These are phyloP conservation scores for Trachemys scripta DNA, from an alignment of 2,113 vertebrate species.

Conservation along the genomic window DNA sequence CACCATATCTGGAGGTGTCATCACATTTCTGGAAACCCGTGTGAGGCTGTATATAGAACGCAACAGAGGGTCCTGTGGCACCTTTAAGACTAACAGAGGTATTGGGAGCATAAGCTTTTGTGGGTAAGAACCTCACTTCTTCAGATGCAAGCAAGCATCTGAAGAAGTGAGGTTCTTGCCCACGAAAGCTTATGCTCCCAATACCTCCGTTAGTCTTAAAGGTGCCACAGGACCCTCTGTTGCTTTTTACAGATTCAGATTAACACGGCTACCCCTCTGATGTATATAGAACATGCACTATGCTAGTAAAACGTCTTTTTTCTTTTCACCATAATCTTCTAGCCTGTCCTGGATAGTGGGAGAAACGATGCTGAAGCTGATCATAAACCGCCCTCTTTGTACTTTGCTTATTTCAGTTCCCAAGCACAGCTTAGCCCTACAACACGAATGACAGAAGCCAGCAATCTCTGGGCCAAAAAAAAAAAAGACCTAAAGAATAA, in stretches of 20 bases:
- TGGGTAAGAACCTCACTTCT: no score
- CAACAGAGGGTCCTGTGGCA: no score
- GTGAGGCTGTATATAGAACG: no score
- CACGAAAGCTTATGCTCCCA: no score
- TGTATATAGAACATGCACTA: neutral
- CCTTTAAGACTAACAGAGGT: no score
- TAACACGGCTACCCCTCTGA: no score
- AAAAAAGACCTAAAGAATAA: neutral
- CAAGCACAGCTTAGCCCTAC: conserved; percentile 1
- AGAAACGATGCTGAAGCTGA: neutral
- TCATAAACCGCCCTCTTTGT: neutral
- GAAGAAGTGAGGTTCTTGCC: no score
- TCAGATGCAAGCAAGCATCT: no score
- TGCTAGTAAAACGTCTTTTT: neutral
- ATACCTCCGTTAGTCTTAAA: no score
- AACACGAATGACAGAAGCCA: neutral
- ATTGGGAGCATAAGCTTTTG: no score
- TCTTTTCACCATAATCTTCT: neutral
- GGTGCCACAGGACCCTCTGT: no score
- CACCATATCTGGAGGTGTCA: fast-evolving
- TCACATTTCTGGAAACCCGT: fast-evolving
- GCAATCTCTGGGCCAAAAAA: neutral
- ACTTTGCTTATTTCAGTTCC: neutral
- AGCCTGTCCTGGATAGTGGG: fast-evolving
- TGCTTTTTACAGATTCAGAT: no score